Evolutionary conservation across 2,888 invertebrate genomes (phyloP).

Genomic region (Argynnis bischoffii): DNA sequence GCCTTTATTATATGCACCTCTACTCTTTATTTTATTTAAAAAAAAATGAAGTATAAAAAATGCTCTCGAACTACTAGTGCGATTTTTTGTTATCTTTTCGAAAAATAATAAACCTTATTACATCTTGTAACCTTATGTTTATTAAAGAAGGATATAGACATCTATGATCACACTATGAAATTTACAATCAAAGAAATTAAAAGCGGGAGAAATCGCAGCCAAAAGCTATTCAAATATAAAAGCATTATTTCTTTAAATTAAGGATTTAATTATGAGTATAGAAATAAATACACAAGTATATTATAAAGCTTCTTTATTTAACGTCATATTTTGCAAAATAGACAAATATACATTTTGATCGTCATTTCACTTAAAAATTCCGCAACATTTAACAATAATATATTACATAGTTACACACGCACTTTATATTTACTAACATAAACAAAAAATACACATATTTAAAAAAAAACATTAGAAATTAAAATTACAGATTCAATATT

Average conservation of each 20-base stretch:
- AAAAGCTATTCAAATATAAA: neutral
- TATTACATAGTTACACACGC: slow-evolving; percentile 69
- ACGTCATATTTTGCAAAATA: slow-evolving; percentile 82
- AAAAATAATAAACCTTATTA: too few relatives aligned
- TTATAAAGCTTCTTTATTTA: slow-evolving; percentile 82
- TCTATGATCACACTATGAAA: too few relatives aligned
- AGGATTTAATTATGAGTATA: neutral
- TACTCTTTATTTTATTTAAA: too few relatives aligned
- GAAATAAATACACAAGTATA: slow-evolving; percentile 14
- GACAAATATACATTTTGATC: slow-evolving; percentile 79
- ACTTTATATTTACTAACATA: slow-evolving; percentile 38
- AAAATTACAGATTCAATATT: slow-evolving; percentile 23
- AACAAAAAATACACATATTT: slow-evolving; percentile 28
- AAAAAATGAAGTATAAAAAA: too few relatives aligned
- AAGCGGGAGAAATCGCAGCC: too few relatives aligned
- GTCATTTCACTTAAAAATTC: slow-evolving; percentile 76
- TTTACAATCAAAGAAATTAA: too few relatives aligned
- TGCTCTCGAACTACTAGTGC: neutral
- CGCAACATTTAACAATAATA: slow-evolving; percentile 79
- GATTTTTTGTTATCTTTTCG: neutral
- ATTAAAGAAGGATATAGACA: too few relatives aligned
- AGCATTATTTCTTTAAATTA: neutral
- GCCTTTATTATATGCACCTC: too few relatives aligned
- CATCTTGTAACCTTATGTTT: neutral
- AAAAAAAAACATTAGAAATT: slow-evolving; percentile 16